Percentiles rank a stretch among this genome's conserved stretches.
phyloP scores from a whole-genome alignment of 2,888 invertebrate genomes.

The Busseola fusca region DNA sequence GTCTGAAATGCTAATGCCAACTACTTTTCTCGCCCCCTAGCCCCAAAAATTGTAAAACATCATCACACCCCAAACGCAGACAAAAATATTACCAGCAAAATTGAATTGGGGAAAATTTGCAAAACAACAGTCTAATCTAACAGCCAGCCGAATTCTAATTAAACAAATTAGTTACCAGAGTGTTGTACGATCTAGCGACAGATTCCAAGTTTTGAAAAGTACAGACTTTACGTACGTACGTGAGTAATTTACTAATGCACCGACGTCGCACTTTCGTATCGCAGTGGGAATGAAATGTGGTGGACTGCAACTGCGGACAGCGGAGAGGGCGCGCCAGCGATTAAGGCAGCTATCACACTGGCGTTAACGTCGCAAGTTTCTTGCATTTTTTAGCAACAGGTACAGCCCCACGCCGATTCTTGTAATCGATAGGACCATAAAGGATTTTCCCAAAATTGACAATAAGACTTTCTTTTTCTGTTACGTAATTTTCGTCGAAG shows the following conservation, averaged over 20 bases:
- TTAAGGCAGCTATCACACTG: neutral
- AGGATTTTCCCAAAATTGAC: no score
- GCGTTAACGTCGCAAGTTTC: no score
- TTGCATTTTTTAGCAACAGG: no score
- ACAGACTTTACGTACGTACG: constrained; percentile 83
- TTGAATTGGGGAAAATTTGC: constrained; percentile 57
- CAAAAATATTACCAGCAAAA: constrained; percentile 46
- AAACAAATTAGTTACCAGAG: constrained; percentile 82
- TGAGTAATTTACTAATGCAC: constrained; percentile 89
- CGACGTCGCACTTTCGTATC: constrained; percentile 75
- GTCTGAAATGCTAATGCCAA: neutral
- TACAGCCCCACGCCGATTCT: no score
- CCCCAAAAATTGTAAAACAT: constrained; percentile 14
- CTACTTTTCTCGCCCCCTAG: neutral
- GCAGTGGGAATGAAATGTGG: constrained; percentile 74
- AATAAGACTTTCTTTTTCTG: no score
- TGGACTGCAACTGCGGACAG: constrained; percentile 17
- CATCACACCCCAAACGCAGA: constrained; percentile 26
- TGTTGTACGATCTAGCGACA: constrained; percentile 83
- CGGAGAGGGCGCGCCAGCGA: constrained; percentile 26
- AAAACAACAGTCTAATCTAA: constrained; percentile 58
- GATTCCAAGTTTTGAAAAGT: constrained; percentile 83
- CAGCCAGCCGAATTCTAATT: constrained; percentile 73
- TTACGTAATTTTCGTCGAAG: no score
- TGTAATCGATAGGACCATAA: no score